Conservation (phyloP, 1,140 invertebrate genomes). For the Conus betulinus region DNA sequence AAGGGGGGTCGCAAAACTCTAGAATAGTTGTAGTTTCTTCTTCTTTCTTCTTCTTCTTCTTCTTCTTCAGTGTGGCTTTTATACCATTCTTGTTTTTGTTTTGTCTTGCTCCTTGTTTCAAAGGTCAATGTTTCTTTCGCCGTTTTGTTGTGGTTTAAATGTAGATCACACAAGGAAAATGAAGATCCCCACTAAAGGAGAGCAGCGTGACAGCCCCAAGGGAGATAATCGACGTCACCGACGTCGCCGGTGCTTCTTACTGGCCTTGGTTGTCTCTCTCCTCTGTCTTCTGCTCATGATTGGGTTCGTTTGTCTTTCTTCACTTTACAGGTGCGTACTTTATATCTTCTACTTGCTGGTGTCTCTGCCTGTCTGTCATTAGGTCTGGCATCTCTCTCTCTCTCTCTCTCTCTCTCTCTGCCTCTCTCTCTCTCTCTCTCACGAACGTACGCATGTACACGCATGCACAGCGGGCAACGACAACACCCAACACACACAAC, state of each 20-base stretch:
- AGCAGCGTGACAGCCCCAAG: slow-evolving; percentile 11
- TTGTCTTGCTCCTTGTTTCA: not conserved
- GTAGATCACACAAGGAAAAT: slow-evolving; percentile 7
- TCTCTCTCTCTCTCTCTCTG: too few relatives aligned
- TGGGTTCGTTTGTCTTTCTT: not conserved
- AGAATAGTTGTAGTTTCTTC: too few relatives aligned
- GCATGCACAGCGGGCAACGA: too few relatives aligned
- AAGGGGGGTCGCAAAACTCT: too few relatives aligned
- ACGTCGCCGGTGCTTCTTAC: not conserved
- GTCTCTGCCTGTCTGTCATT: too few relatives aligned
- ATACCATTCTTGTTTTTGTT: not conserved
- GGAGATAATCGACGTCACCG: slow-evolving; percentile 3
- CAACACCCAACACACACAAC: too few relatives aligned
- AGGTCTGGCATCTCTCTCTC: too few relatives aligned
- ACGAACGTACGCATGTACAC: too few relatives aligned
- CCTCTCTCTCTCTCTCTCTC: too few relatives aligned
- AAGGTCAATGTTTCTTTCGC: not conserved
- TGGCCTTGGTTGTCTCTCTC: not conserved
- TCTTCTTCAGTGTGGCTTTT: not conserved
- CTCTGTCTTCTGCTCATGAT: not conserved
- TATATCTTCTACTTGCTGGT: too few relatives aligned
- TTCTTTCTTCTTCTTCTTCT: too few relatives aligned
- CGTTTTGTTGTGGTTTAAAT: not conserved
- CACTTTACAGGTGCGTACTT: slow-evolving; percentile 1
- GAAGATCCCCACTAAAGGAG: not conserved